Conservation (phyloP, 1,140 invertebrate genomes). For the Drosophila albomicans region DNA sequence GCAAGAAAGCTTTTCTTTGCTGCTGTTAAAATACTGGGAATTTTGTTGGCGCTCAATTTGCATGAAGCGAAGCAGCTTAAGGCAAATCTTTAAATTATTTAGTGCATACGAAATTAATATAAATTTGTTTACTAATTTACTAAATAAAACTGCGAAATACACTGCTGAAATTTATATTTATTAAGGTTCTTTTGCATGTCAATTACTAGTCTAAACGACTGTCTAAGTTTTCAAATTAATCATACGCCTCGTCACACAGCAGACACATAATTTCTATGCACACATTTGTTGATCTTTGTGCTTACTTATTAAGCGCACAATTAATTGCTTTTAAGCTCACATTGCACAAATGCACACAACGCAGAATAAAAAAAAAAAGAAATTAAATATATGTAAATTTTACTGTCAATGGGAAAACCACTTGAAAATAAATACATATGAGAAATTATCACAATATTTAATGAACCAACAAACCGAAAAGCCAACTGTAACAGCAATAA, state of each 20-base stretch:
- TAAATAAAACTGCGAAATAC: too few relatives aligned
- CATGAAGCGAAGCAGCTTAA: too few relatives aligned
- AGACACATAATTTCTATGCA: conserved; percentile 9
- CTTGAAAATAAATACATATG: conserved; percentile 83
- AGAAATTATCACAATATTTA: conserved; percentile 83
- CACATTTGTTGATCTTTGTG: conserved; percentile 18
- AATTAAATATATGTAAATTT: conserved; percentile 55
- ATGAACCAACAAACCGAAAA: conserved; percentile 80
- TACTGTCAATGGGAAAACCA: conserved; percentile 69
- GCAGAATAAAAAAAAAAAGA: background rate
- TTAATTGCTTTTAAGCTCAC: conserved; percentile 46
- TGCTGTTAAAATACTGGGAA: conserved; percentile 52
- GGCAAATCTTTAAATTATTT: too few relatives aligned
- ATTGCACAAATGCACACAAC: background rate
- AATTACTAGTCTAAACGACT: background rate
- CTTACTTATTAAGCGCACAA: conserved; percentile 42
- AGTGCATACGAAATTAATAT: too few relatives aligned
- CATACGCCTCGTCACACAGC: conserved; percentile 19
- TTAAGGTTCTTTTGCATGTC: too few relatives aligned
- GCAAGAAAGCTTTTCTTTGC: background rate
- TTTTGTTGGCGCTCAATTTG: conserved; percentile 20
- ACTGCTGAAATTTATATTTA: too few relatives aligned
- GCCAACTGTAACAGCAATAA: conserved; percentile 50
- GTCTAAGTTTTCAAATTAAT: conserved; percentile 12
- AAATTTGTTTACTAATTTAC: too few relatives aligned